phyloP scores from a whole-genome alignment of 2,888 invertebrate genomes.

The Atrina japonica region DNA sequence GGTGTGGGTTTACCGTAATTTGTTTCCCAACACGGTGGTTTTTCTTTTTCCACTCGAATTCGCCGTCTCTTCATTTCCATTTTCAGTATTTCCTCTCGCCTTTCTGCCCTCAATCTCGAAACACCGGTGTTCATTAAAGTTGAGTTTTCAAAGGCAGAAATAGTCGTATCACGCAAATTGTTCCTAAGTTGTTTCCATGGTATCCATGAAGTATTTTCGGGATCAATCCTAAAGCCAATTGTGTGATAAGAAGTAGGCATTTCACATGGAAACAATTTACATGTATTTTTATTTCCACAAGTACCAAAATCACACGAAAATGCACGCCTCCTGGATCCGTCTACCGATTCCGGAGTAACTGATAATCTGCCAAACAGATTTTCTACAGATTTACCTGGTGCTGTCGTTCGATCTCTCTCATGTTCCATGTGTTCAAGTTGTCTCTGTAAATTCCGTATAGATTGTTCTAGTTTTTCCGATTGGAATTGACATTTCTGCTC shows the following conservation, averaged over 20 bases:
- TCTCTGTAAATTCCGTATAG: constrained; percentile 34
- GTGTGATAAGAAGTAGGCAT: constrained; percentile 39
- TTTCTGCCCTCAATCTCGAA: constrained; percentile 36
- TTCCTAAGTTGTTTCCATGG: constrained; percentile 41
- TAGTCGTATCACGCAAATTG: constrained; percentile 29
- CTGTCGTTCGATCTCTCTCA: constrained; percentile 13
- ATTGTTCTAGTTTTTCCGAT: constrained; percentile 33
- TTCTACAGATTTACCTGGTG: constrained; percentile 17
- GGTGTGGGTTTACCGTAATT: constrained; percentile 60
- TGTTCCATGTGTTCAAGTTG: constrained; percentile 37
- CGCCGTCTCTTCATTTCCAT: constrained; percentile 38
- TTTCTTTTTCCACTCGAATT: constrained; percentile 40
- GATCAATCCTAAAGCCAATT: constrained; percentile 41
- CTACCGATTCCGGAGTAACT: constrained; percentile 36
- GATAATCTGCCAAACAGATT: constrained; percentile 32
- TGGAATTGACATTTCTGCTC: constrained; percentile 35
- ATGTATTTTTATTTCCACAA: constrained; percentile 19
- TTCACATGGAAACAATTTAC: constrained; percentile 37
- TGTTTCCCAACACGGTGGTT: constrained; percentile 51
- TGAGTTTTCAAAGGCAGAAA: constrained; percentile 33
- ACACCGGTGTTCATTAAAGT: constrained; percentile 39
- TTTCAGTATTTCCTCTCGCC: constrained; percentile 37
- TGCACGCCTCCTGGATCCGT: constrained; percentile 6
- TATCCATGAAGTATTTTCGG: constrained; percentile 35
- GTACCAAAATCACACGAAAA: constrained; percentile 34